Conservation (phyloP, 92 coral and sea anemone genomes). For the Epizoanthus scotinus region DNA sequence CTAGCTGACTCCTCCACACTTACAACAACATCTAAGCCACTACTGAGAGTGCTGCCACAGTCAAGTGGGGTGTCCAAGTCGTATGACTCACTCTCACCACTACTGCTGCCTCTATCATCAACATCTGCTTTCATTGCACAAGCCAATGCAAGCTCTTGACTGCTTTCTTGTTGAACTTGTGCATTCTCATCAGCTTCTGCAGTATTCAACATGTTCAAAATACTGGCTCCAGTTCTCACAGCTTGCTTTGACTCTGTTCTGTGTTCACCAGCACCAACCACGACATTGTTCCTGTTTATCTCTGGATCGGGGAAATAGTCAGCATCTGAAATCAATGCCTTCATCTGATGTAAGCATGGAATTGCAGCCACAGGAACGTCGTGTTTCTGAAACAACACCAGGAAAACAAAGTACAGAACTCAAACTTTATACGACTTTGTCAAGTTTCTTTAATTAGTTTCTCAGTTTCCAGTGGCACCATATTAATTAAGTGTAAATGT, state of each 20-base stretch:
- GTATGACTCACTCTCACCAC: background rate
- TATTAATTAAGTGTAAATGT: too few relatives aligned
- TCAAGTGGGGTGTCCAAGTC: background rate
- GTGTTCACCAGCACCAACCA: background rate
- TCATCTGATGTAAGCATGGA: conserved; percentile 90
- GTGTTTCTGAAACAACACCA: conserved; percentile 71
- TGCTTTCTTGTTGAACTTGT: background rate
- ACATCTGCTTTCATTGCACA: background rate
- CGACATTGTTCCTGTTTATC: background rate
- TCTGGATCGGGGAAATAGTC: background rate
- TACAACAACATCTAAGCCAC: conserved; percentile 53
- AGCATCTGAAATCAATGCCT: conserved; percentile 44
- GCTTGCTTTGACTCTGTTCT: background rate
- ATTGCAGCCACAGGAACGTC: conserved; percentile 95
- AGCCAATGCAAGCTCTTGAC: background rate
- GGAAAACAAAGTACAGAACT: too few relatives aligned
- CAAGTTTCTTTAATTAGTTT: too few relatives aligned
- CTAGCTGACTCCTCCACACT: conserved; percentile 10
- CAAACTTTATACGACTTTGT: too few relatives aligned
- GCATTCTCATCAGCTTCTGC: conserved; percentile 20
- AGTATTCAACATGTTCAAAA: conserved; percentile 53
- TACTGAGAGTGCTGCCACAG: conserved; percentile 25
- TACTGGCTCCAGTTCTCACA: conserved; percentile 17
- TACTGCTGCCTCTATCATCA: background rate
- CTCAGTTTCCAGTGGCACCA: too few relatives aligned